These are phyloP conservation scores for Ceriagrion tenellum DNA, from an alignment of 2,888 invertebrate species.

Conservation along the genomic window DNA sequence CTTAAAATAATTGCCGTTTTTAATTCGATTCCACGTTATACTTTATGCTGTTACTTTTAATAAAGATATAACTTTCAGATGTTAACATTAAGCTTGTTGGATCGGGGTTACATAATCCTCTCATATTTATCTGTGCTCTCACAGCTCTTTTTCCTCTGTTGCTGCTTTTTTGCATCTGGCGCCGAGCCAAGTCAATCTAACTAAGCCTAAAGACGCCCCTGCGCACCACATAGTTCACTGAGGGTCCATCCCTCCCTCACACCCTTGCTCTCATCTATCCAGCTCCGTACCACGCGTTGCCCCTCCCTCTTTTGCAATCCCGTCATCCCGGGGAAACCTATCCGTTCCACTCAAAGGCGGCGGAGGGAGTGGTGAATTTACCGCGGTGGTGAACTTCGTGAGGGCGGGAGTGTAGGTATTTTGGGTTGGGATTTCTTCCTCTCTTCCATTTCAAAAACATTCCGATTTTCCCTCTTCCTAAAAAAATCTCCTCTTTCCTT, in stretches of 20 bases:
- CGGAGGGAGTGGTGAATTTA: neutral
- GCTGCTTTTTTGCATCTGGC: constrained; percentile 13
- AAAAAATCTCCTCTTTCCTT: too few species aligned
- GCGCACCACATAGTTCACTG: neutral
- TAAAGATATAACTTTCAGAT: too few species aligned
- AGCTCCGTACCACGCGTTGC: neutral
- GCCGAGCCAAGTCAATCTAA: neutral
- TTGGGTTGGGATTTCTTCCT: neutral
- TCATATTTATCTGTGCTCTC: neutral
- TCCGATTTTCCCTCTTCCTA: constrained; percentile 45
- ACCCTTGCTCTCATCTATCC: neutral
- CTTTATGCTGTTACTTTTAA: too few species aligned
- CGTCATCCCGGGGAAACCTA: neutral
- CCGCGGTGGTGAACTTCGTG: neutral
- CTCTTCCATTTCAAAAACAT: constrained; percentile 38
- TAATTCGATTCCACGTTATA: too few species aligned
- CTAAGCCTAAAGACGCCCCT: neutral
- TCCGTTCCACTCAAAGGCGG: neutral
- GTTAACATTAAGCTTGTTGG: too few species aligned
- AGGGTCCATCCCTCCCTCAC: neutral
- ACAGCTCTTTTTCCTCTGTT: neutral
- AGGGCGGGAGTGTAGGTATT: neutral
- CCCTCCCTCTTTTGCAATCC: neutral
- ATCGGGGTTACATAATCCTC: too few species aligned
- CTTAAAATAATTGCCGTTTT: too few species aligned